Evolutionary conservation across 2,888 invertebrate species (phyloP), one percentile per base, ranked within the genome.

Genomic region (Rhagophthalmus giganteus): DNA sequence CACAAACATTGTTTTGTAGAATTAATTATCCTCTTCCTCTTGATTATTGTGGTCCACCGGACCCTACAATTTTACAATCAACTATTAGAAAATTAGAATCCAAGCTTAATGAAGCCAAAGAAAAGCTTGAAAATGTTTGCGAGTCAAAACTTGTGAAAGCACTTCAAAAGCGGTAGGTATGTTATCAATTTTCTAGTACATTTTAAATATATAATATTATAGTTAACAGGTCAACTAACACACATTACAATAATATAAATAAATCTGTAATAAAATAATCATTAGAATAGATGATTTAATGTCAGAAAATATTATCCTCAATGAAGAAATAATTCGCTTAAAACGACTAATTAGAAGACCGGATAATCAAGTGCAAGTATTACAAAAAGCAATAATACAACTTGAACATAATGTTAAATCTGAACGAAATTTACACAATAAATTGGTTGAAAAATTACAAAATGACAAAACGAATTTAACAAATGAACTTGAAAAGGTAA

Each of bases 1-100:
- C n/a, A n/a, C n/a, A n/a, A n/a, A n/a, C n/a, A n/a, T n/a, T n/a
- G n/a, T n/a, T 11, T 34, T 45, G 9, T 53, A 76, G 79, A 65
- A 79, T 79, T 58, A 76, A 79, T 63, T 80, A 80, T 66, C 80
- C 79, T 11, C 65, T 81, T 48, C 78, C 79, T 5, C 57, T 80
- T 61, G 79, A 79, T 58, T 80, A 80, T 60, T 77, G 76, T 57
- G 80, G 79, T 13, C 74, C 76, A 16, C 80, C 80, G 9, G 78
- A 79, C 68, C 76, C 79, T 9, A 53, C 67, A 33, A 66, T 78
- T 51, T 67, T 80, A 30, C 79, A 79, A 70, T 70, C 72, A 1
- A 79, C 76, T 1, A 79, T 80, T 34, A 67, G 73, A 40, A 72
- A 73, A 61, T 63, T 80, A 25, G 77, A 78, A 60, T 59, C 70